Evolutionary conservation across 2,888 invertebrate genomes (phyloP).

Genomic region (Rhyacophila evoluta): DNA sequence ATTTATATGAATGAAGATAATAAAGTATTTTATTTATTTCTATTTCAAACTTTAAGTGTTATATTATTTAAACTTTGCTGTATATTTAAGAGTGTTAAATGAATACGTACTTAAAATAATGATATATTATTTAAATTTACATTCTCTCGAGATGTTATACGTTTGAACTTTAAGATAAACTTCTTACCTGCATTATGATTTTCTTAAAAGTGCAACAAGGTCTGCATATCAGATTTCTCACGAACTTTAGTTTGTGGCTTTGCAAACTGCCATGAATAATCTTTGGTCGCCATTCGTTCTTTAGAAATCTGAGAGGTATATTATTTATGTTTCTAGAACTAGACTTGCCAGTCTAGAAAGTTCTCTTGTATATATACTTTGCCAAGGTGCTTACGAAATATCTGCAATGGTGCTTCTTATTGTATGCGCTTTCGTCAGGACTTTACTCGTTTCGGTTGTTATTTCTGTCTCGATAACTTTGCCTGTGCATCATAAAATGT

Average conservation of each 20-base stretch:
- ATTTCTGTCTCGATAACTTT: not conserved
- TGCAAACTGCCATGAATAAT: conserved; percentile 47
- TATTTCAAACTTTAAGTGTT: no score
- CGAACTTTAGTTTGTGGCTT: conserved; percentile 12
- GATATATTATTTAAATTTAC: not conserved
- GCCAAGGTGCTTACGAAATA: conserved; percentile 21
- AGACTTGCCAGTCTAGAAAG: conserved; percentile 48
- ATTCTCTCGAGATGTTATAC: not conserved
- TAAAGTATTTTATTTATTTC: no score
- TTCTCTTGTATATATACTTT: conserved; percentile 16
- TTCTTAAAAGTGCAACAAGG: conserved; percentile 41
- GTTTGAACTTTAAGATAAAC: conserved; percentile 16
- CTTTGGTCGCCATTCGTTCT: conserved; percentile 39
- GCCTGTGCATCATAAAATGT: not conserved
- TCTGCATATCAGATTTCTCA: conserved; percentile 46
- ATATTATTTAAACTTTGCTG: no score
- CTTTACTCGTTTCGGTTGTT: not conserved
- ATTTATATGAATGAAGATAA: no score
- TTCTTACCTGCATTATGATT: conserved; percentile 35
- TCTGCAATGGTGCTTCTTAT: conserved; percentile 12
- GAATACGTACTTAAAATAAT: not conserved
- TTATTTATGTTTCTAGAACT: conserved; percentile 47
- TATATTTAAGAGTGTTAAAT: no score
- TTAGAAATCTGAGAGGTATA: conserved; percentile 45
- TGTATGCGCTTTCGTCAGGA: not conserved